These are phyloP conservation scores for Sinopyrophorus schimmeli DNA, from an alignment of 2,888 invertebrate genomes.

Conservation along the genomic window DNA sequence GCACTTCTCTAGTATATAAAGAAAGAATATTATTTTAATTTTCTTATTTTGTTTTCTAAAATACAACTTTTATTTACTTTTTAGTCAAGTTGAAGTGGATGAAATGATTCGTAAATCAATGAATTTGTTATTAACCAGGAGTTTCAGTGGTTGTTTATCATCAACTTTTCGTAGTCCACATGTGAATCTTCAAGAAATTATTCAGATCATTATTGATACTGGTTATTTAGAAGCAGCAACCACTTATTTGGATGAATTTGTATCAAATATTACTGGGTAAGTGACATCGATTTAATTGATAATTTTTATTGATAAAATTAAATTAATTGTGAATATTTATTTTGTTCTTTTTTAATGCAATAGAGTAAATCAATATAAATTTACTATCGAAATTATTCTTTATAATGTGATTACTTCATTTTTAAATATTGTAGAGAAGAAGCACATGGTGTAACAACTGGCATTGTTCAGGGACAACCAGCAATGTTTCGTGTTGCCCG, in stretches of 20 bases:
- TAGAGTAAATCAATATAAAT: not conserved
- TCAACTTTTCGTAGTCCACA: conserved; percentile 86
- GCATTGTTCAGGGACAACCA: conserved; percentile 61
- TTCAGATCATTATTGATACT: conserved; percentile 97
- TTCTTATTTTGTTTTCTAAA: no score
- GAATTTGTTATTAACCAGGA: conserved; percentile 83
- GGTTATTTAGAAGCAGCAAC: conserved; percentile 96
- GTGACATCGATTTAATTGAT: not conserved
- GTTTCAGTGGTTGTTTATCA: conserved; percentile 92
- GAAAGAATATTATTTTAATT: no score
- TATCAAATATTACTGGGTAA: conserved; percentile 87
- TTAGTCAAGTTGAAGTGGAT: conserved; percentile 76
- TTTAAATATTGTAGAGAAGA: no score
- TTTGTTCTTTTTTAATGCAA: not conserved
- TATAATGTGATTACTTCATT: no score
- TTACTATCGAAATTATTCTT: conserved; percentile 17
- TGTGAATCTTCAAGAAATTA: conserved; percentile 77
- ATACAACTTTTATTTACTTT: conserved; percentile 41
- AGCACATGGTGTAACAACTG: conserved; percentile 50
- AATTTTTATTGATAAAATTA: not conserved
- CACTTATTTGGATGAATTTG: conserved; percentile 91
- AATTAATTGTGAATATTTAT: not conserved
- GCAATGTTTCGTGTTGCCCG: conserved; percentile 89
- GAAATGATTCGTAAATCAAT: conserved; percentile 90
- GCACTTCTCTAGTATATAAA: no score